Conservation (phyloP, 2,113 vertebrate genomes). For the Clupea harengus region DNA sequence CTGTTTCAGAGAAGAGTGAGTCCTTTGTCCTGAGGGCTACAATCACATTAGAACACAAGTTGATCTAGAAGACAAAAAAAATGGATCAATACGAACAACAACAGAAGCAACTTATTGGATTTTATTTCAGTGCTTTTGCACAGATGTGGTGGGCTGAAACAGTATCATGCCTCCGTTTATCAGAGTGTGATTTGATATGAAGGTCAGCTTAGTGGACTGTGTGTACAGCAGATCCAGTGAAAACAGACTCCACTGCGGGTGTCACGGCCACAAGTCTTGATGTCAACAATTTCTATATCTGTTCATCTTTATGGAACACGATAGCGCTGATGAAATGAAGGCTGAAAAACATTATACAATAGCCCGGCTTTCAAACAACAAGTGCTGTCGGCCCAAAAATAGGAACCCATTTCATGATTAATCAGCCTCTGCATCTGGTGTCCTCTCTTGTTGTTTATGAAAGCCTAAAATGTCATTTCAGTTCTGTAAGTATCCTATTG, state of each 20-base stretch:
- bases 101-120: constrained; percentile 18
- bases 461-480: constrained; percentile 2
- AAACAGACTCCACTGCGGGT: constrained; percentile 8
- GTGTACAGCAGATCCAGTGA: constrained; percentile 17
- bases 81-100: neutral
- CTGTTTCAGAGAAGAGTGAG: constrained; percentile 22
- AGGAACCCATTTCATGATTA: constrained; percentile 7
- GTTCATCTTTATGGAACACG: constrained; percentile 19
- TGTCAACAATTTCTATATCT: constrained; percentile 20
- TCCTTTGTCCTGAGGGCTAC: constrained; percentile 37
- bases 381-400: constrained; percentile 7
- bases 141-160: neutral
- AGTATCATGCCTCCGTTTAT: neutral
- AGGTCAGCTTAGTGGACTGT: constrained; percentile 11
- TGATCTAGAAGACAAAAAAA: constrained; percentile 27
- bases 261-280: constrained; percentile 17
- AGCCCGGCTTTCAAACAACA: neutral
- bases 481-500: neutral
- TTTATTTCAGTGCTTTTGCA: constrained; percentile 16
- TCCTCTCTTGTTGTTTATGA: constrained; percentile 5
- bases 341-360: constrained; percentile 12
- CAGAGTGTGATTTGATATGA: constrained; percentile 7
- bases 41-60: constrained; percentile 44
- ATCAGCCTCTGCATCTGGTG: constrained; percentile 1
- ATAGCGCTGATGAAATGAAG: constrained; percentile 2